A percentile compares a stretch with the other conserved stretches of the same genome.
These are phyloP conservation scores for Anolis carolinensis DNA, from an alignment of 2,113 vertebrate genomes.

Conservation along the genomic window DNA sequence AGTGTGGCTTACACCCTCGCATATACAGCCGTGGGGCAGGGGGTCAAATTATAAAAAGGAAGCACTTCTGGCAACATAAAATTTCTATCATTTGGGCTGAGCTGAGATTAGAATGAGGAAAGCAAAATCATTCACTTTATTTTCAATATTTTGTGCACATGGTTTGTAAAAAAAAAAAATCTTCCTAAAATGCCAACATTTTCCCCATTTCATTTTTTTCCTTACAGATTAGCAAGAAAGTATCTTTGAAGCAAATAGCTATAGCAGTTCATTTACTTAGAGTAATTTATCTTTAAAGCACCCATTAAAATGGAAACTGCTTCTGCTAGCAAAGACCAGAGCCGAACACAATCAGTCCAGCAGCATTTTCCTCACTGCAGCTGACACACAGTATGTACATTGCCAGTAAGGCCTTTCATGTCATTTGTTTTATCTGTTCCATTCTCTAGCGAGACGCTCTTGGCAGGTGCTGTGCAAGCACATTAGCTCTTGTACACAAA, in stretches of 20 bases:
- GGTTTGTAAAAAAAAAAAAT: background rate
- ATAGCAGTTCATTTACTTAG: conserved; percentile 52
- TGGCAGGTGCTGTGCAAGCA: conserved; percentile 31
- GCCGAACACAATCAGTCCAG: conserved; percentile 33
- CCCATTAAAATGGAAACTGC: conserved; percentile 41
- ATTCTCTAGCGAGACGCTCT: background rate
- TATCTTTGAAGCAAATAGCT: conserved; percentile 44
- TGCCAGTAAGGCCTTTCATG: conserved; percentile 18
- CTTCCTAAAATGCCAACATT: conserved; percentile 2
- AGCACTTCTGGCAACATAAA: conserved; percentile 24
- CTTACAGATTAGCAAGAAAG: conserved; percentile 48
- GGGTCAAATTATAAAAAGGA: conserved; percentile 37
- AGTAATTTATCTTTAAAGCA: conserved; percentile 61
- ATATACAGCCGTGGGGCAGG: background rate
- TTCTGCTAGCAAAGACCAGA: conserved; percentile 32
- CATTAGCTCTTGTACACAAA: conserved; percentile 2
- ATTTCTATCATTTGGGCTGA: conserved; percentile 26
- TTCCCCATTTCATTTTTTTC: conserved; percentile 42
- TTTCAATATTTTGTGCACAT: conserved; percentile 22
- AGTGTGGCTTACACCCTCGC: too few species aligned
- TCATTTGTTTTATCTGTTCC: conserved; percentile 35
- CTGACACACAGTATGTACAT: conserved; percentile 34
- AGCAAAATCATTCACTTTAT: conserved; percentile 26
- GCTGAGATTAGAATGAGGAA: conserved; percentile 41
- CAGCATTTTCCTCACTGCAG: conserved; percentile 47